These are phyloP conservation scores for Atta colombica DNA, from an alignment of 1,140 invertebrate species.

Conservation along the genomic window DNA sequence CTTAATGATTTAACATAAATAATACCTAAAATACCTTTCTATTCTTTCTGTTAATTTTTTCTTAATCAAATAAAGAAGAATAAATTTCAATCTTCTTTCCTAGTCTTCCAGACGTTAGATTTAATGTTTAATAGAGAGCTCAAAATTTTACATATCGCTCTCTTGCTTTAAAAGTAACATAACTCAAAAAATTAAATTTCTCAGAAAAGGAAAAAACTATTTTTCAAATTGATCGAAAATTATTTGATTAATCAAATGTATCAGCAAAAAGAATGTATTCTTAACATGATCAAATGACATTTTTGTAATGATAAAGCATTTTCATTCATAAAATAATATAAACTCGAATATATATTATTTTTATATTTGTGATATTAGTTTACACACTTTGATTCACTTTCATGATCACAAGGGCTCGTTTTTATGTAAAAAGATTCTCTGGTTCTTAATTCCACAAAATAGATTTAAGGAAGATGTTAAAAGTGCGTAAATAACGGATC, in stretches of 20 bases:
- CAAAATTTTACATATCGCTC: too few relatives aligned
- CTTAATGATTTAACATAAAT: background rate
- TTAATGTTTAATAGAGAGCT: too few relatives aligned
- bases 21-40: background rate
- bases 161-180: too few relatives aligned
- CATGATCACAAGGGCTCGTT: background rate
- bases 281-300: too few relatives aligned
- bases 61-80: too few relatives aligned
- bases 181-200: too few relatives aligned
- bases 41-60: background rate
- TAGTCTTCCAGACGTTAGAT: too few relatives aligned
- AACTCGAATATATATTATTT: constrained; percentile 7
- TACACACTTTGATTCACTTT: background rate
- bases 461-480: constrained; percentile 9
- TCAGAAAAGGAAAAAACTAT: too few relatives aligned
- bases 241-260: too few relatives aligned
- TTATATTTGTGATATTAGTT: background rate
- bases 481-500: background rate
- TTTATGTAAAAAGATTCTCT: background rate
- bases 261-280: too few relatives aligned
- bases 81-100: too few relatives aligned
- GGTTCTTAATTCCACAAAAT: background rate
- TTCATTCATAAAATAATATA: background rate
- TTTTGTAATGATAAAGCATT: background rate
- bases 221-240: too few relatives aligned